These are phyloP conservation scores for Prunella himalayana DNA, from an alignment of 2,113 vertebrate species.

Conservation along the genomic window DNA sequence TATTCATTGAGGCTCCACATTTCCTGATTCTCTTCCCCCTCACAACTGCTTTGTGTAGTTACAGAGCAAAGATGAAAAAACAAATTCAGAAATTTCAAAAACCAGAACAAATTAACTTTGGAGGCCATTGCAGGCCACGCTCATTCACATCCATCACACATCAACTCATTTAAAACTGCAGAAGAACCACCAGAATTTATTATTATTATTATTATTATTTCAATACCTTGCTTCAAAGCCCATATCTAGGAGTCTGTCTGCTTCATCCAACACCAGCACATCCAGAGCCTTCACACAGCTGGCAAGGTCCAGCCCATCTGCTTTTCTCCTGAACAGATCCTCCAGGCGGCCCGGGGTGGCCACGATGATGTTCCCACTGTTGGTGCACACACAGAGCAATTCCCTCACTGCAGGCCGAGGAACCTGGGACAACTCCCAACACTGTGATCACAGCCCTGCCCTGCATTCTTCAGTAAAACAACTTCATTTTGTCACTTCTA, in stretches of 20 bases:
- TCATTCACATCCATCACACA: not conserved
- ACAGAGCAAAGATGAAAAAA: not conserved
- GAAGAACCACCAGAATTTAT: not conserved
- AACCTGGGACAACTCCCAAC: rapidly evolving
- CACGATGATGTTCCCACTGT: constrained; percentile 89
- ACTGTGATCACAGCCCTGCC: not conserved
- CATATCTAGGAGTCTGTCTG: constrained; percentile 93
- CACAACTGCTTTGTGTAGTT: not conserved
- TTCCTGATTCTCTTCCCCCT: not conserved
- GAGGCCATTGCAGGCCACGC: rapidly evolving
- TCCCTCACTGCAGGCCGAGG: not conserved
- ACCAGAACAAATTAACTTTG: not conserved
- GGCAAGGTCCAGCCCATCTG: constrained; percentile 86
- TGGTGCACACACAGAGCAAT: not conserved
- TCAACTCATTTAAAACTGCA: not conserved
- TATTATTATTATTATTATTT: too few species aligned
- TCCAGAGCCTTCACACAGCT: constrained; percentile 84
- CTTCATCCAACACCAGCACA: constrained; percentile 92
- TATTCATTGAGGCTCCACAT: not conserved
- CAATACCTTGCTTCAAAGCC: constrained; percentile 92
- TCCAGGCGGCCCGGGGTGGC: constrained; percentile 92
- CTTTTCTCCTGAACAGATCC: constrained; percentile 93
- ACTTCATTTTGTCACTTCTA: not conserved
- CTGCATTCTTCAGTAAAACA: not conserved
- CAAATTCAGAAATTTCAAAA: not conserved